Evolutionary conservation across 2,797 vertebrate genomes (phyloP), one percentile per base, ranked within the genome.

Genomic region (Botia kubotai): DNA sequence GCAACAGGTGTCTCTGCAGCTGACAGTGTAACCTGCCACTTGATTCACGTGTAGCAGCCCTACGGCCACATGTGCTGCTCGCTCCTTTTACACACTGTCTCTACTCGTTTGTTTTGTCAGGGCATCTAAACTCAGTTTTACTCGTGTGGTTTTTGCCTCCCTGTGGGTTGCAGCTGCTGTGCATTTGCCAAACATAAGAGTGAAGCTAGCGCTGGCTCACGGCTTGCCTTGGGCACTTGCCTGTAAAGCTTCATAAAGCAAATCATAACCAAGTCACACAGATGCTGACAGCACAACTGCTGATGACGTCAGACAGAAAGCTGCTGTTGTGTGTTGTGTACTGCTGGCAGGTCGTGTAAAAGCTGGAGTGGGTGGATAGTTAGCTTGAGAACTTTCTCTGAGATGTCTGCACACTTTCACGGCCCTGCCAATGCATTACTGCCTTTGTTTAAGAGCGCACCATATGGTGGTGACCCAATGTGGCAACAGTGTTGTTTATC

Each of bases 161-260:
- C 52, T 58, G 68, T 81, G 72, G 73, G 50, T 77, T 11, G 52
- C 62, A 65, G n/a, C 46, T 83, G 72, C 83, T 84, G 66, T 82
- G 68, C 67, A 43, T 79, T 81, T 62, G 72, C 43, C 14, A 26
- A 62, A 86, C 81, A 76, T 77, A 76, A 80, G 86, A 79, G 52
- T 23, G 68, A 72, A 84, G 77, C 70, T 81, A 80, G 76, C 84
- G 73, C 50, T 21, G 86, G 50, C 76, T 83, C 80, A 67, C 72
- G 36, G 77, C 68, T 72, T 73, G 88, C 88, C 87, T 70, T 65
- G 79, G 88, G 87, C 87, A 88, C 75, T 71, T 90, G 88, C 87
- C 91, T 91, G 89, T 90, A 83, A 53, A 48, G 55, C 73, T 81
- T 84, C 79, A 86, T 14, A 29, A 29, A 29, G 29, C 29, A 29